Evolutionary conservation across 2,888 invertebrate genomes (phyloP).

Genomic region (Thalpophila matura): DNA sequence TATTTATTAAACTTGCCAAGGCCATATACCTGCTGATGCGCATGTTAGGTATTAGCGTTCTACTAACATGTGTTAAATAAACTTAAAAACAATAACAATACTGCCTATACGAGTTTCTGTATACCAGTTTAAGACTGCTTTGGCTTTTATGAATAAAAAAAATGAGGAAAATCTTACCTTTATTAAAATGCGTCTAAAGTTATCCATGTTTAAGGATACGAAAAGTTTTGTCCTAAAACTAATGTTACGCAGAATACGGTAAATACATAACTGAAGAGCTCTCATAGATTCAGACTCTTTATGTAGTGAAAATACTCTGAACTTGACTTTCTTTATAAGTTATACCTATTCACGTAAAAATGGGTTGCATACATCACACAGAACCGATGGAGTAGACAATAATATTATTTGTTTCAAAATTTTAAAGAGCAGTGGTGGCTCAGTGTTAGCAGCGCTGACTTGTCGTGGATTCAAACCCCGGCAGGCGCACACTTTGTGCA

Average conservation of each 20-base stretch:
- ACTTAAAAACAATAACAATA: not conserved
- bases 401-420: too few species aligned
- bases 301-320: constrained; percentile 75
- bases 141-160: not conserved
- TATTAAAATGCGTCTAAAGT: constrained; percentile 68
- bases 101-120: not conserved
- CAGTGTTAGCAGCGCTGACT: too few species aligned
- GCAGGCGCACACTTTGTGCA: too few species aligned
- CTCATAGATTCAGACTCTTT: constrained; percentile 5
- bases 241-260: not conserved
- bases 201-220: constrained; percentile 74
- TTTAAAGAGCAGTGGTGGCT: too few species aligned
- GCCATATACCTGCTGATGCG: too few species aligned
- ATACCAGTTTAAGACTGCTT: not conserved
- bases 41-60: too few species aligned
- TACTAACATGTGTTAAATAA: not conserved
- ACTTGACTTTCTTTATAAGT: constrained; percentile 80
- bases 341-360: constrained; percentile 70
- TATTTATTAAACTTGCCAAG: not conserved
- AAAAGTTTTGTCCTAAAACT: not conserved
- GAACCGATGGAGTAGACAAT: constrained; percentile 62
- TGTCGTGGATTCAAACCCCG: too few species aligned
- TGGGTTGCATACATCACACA: constrained; percentile 62
- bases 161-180: constrained; percentile 68
- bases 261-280: constrained; percentile 8